These are phyloP conservation scores for Lepilemur septentrionalis DNA, from an alignment of 2,797 vertebrate genomes.

Conservation along the genomic window DNA sequence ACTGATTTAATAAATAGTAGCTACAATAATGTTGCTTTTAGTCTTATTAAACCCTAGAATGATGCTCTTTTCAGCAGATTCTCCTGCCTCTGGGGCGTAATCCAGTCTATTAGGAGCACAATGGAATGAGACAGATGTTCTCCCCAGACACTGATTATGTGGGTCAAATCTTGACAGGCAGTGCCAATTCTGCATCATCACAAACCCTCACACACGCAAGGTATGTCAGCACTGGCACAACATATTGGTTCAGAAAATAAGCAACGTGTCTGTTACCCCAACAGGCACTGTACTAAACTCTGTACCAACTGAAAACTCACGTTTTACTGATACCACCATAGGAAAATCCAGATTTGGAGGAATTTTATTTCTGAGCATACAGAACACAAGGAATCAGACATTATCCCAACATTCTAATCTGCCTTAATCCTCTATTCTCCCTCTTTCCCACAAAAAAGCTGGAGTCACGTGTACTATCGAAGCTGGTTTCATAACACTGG, in stretches of 20 bases:
- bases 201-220: neutral
- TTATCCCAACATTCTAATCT: conserved; percentile 84
- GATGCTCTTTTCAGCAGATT: neutral
- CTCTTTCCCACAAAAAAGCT: conserved; percentile 75
- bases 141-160: neutral
- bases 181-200: neutral
- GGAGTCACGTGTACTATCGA: conserved; percentile 53
- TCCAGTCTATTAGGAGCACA: neutral
- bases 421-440: conserved; percentile 80
- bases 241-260: neutral
- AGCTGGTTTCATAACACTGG: conserved; percentile 41
- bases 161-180: neutral
- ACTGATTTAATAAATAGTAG: neutral
- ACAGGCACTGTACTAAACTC: conserved; percentile 48
- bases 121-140: neutral
- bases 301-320: conserved; percentile 56
- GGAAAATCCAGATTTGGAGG: conserved; percentile 79
- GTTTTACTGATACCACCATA: conserved; percentile 80
- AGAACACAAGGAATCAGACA: conserved; percentile 79
- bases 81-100: neutral
- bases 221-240: neutral
- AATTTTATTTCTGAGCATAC: conserved; percentile 81
- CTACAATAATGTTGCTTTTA: neutral
- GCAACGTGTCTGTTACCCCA: neutral
- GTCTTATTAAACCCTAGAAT: neutral